Base-by-base conservation (phyloP, 2,797 vertebrate species). In the Paratrypauchen microcephalus region DNA sequence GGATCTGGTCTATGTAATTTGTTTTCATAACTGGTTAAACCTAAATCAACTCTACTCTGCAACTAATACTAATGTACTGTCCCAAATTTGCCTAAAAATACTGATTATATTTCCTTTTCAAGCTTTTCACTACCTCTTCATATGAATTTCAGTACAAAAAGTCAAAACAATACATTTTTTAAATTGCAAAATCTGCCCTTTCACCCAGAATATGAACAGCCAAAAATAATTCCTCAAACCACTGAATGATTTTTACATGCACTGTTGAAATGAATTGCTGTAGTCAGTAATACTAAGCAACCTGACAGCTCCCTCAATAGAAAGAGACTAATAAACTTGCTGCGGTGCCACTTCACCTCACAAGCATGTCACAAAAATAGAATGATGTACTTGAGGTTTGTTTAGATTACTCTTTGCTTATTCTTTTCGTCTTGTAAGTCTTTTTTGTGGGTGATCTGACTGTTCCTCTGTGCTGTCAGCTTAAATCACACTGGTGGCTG, bases 391-490 rank as follows among this genome's bases (percentile, higher is more conserved):
- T 76, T 50, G 52, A 59, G 72, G 57, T 81, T 63, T 60, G 67
- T 66, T 71, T 73, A 45, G 23, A 36, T 68, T 70, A 23, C 73
- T 80, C 11, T 24, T 16, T 39, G 12, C 67, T 74, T 67, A 18
- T 39, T 79, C 56, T 50, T 30, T 71, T 30, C 63, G 61, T 72
- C 26, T 64, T 71, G 68, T 59, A 67, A 39, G 15, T 56, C 26
- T 45, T 75, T 72, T 50, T 23, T 26, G 21, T 5, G n/a, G 64
- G 63, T 24, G 13, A 65, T 75, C 62, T 69, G 66, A 67, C 66
- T 63, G 69, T 72, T 76, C 70, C 71, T 48, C 23, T 8, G 65
- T n/a, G 41, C 80, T 80, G 72, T 74, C 78, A 73, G 15, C 54
- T 24, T 66, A 72, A 70, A 56, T 73, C 78, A 68, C 23, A 68